Evolutionary conservation across 2,888 invertebrate genomes (phyloP).

Genomic region (Andrena fulva): DNA sequence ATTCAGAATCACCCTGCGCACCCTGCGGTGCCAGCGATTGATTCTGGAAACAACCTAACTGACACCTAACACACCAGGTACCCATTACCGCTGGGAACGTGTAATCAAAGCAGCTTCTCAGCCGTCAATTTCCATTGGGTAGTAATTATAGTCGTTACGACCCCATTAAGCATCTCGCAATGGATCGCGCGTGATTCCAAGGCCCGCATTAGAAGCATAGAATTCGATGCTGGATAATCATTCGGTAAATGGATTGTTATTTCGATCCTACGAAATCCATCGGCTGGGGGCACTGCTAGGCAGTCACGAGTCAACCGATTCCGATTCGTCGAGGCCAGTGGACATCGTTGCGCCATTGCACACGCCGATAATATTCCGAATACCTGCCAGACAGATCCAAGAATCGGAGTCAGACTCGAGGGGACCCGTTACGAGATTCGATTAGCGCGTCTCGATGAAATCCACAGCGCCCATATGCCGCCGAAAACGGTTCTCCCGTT

Average conservation of each 20-base stretch:
- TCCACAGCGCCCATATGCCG: conserved; percentile 2
- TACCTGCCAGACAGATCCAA: not conserved
- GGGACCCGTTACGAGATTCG: conserved; percentile 5
- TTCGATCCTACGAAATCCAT: not conserved
- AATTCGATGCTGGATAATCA: not conserved
- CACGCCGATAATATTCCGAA: not conserved
- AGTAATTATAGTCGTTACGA: conserved; percentile 28
- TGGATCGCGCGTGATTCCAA: conserved; percentile 25
- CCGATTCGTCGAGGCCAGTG: not conserved
- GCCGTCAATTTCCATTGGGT: conserved; percentile 16
- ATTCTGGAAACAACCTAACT: not conserved
- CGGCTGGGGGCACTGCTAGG: not conserved
- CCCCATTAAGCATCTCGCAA: conserved; percentile 2
- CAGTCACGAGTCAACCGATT: not conserved
- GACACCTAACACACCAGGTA: conserved; percentile 10
- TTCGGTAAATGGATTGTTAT: not conserved
- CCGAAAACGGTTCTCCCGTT: not conserved
- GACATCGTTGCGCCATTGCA: not conserved
- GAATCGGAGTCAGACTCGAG: not conserved
- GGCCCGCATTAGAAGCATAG: too few relatives aligned
- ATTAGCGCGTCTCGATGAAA: not conserved
- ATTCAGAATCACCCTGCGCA: too few relatives aligned
- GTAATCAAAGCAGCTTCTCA: conserved; percentile 25
- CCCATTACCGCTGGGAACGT: conserved; percentile 17
- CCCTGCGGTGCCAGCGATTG: conserved; percentile 2